Conservation (phyloP, 2,113 vertebrate species). For the Asarcornis scutulata region DNA sequence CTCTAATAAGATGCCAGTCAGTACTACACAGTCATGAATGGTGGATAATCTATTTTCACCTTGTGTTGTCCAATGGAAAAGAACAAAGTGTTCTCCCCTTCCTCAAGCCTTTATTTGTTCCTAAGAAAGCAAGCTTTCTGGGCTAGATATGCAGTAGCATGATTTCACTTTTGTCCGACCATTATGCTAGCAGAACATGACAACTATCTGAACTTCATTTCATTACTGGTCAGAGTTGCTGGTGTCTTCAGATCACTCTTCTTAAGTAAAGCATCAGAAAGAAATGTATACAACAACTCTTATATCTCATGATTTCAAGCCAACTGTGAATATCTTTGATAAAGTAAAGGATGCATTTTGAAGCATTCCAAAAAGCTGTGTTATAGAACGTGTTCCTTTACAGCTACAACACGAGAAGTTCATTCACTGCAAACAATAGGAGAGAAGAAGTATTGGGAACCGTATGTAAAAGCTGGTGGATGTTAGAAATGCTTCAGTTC, state of each 20-base stretch:
- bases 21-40: background rate
- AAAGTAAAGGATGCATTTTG: background rate
- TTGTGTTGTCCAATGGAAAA: background rate
- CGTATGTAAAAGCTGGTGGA: slow-evolving; percentile 67
- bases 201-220: background rate
- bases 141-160: background rate
- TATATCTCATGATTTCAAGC: background rate
- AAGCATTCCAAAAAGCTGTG: background rate
- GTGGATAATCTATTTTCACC: background rate
- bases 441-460: slow-evolving; percentile 35
- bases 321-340: background rate
- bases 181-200: background rate
- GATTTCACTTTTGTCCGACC: background rate
- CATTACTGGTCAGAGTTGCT: background rate
- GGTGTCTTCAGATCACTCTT: background rate
- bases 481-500: slow-evolving; percentile 68
- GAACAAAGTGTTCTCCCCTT: background rate
- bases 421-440: background rate
- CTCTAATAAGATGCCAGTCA: background rate
- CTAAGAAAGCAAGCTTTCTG: background rate
- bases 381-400: background rate
- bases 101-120: background rate
- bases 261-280: background rate
- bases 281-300: background rate
- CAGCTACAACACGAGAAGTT: slow-evolving; percentile 53